Evolutionary conservation across 2,797 vertebrate species (phyloP).

Genomic region (Allobates femoralis): DNA sequence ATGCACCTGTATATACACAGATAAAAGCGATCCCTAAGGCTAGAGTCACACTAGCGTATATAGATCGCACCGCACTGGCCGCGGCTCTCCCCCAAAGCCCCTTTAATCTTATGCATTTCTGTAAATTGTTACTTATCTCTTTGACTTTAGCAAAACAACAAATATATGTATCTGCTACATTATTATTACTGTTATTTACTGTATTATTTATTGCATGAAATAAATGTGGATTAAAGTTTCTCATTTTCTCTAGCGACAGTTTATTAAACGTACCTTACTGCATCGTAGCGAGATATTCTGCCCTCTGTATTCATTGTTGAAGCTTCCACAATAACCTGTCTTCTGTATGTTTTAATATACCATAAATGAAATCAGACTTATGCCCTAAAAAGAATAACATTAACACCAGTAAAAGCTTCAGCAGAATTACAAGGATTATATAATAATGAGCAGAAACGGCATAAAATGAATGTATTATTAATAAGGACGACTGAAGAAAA

Average conservation of each 20-base stretch:
- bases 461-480: slow-evolving; percentile 58
- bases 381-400: slow-evolving; percentile 2
- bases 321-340: background rate
- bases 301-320: background rate
- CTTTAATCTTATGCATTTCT: background rate
- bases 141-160: background rate
- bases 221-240: background rate
- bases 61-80: no score
- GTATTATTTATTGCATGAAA: background rate
- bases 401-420: slow-evolving; percentile 5
- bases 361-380: slow-evolving; percentile 24
- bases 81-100: background rate
- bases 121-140: background rate
- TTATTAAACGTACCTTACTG: background rate
- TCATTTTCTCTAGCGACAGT: background rate
- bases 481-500: slow-evolving; percentile 53
- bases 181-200: background rate
- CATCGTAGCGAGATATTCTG: background rate
- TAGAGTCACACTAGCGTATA: no score
- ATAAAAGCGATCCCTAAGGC: no score
- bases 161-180: background rate
- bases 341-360: slow-evolving; percentile 26
- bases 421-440: slow-evolving; percentile 33
- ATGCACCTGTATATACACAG: no score
- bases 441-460: slow-evolving; percentile 50